phyloP scores from a whole-genome alignment of 1,140 invertebrate genomes.

The Ephestia elutella region DNA sequence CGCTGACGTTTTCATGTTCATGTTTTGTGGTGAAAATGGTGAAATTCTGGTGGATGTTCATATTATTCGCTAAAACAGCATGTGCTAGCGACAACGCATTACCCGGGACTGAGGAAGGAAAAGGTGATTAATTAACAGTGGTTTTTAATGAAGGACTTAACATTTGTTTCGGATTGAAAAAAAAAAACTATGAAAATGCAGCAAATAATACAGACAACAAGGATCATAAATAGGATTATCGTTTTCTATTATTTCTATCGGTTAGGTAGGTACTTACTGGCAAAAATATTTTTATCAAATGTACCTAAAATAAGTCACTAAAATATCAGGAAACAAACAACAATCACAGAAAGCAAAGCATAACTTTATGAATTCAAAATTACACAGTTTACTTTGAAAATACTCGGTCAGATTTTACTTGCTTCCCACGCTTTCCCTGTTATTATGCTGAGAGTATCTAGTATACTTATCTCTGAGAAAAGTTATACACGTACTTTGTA shows the following conservation, averaged over 20 bases:
- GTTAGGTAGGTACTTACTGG: too few species aligned
- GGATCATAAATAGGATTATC: too few species aligned
- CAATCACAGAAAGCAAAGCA: conserved; percentile 10
- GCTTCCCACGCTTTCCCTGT: conserved; percentile 15
- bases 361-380: background rate
- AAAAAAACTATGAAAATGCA: too few species aligned
- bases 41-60: conserved; percentile 68
- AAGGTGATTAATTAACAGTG: conserved; percentile 28
- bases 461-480: background rate
- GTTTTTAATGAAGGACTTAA: background rate
- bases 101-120: conserved; percentile 42
- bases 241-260: too few species aligned
- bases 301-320: too few species aligned
- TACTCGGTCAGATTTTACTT: background rate
- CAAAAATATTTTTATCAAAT: too few species aligned
- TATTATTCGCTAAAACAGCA: conserved; percentile 60
- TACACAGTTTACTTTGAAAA: conserved; percentile 13
- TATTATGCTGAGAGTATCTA: background rate
- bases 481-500: background rate
- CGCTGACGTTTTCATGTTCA: conserved; percentile 37
- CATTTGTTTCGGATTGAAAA: background rate
- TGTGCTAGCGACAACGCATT: conserved; percentile 60
- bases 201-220: too few species aligned
- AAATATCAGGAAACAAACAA: background rate
- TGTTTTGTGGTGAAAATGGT: conserved; percentile 54